Conservation (phyloP, 2,113 vertebrate genomes). For the Bufo gargarizans region DNA sequence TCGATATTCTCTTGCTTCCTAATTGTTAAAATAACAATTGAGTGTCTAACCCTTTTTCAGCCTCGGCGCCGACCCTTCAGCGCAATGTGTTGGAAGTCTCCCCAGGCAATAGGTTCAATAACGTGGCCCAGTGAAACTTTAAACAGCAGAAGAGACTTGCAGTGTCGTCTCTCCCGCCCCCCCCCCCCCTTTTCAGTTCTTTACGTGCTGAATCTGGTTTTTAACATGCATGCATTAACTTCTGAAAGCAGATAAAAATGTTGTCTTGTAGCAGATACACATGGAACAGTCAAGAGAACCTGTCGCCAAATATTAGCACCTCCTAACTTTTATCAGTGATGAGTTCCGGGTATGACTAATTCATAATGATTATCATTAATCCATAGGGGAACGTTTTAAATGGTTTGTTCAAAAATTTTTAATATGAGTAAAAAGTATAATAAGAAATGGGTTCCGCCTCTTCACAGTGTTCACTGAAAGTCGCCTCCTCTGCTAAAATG, state of each 20-base stretch:
- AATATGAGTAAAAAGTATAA: slow-evolving; percentile 66
- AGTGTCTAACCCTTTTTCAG: slow-evolving; percentile 68
- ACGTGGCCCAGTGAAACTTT: slow-evolving; percentile 81
- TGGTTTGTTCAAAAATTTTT: slow-evolving; percentile 39
- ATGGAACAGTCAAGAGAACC: not conserved
- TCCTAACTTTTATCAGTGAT: slow-evolving; percentile 25
- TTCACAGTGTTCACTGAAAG: slow-evolving; percentile 67
- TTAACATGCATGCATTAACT: slow-evolving; percentile 94
- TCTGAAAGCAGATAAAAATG: slow-evolving; percentile 69
- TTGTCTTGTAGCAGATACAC: slow-evolving; percentile 45
- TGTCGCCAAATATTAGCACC: not conserved
- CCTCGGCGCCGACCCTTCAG: slow-evolving; percentile 41
- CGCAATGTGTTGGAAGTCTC: slow-evolving; percentile 41
- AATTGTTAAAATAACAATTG: slow-evolving; percentile 80
- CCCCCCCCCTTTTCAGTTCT: slow-evolving; percentile 66
- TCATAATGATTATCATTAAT: slow-evolving; percentile 24
- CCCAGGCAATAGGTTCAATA: slow-evolving; percentile 60
- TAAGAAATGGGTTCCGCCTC: slow-evolving; percentile 70
- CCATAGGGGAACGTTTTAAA: slow-evolving; percentile 62
- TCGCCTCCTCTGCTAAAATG: slow-evolving; percentile 66
- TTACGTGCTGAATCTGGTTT: slow-evolving; percentile 79
- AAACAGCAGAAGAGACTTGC: slow-evolving; percentile 86
- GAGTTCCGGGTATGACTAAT: not conserved
- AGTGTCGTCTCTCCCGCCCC: slow-evolving; percentile 84
- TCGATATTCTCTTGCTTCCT: slow-evolving; percentile 76